Base-by-base conservation (phyloP, 1,140 invertebrate species). In the Drosophila albomicans region DNA sequence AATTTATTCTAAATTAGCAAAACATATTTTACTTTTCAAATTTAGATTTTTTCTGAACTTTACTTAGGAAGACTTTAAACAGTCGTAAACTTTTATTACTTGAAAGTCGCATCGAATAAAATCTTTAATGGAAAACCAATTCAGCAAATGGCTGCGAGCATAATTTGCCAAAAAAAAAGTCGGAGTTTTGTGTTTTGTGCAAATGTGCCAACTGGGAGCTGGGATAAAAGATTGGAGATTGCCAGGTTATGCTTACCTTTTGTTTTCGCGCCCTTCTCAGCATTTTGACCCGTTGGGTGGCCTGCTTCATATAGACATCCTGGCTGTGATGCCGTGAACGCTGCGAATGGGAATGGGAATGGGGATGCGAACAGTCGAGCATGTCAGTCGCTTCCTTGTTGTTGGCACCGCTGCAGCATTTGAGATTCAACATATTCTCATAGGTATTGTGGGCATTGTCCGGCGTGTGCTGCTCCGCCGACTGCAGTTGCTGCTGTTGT, bases 271-370 rank as follows among this genome's bases (percentile, higher is more conserved):
- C 88, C 62, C 88, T 82, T n/a, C 91, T 70, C 69, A 92, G 64
- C 86, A 92, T 81, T 81, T 92, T 92, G 49, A 91, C 87, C 15
- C 91, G 77, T 43, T 91, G 85, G 32, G 89, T 91, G 25, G 91
- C 91, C 72, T 92, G 91, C 68, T 92, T 92, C 89, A 91, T 90
- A 51, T 92, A 92, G 59, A 91, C 78, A 70, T 92, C 91, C 69
- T 88, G 79, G 62, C 86, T 85, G 46, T 81, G 72, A 15, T 68
- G 64, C 5, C 51, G 46, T 30, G 43, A 11, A 13, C 25, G 38
- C 41, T 56, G 63, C 5, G 32, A 35, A 25, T 69, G 62, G 11
- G 41, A 1, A 15, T 76, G 61, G 7, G 13, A 32, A 58, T 72
- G 54, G n/a, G 72, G 71, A 46, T 75, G 88, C 20, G 74, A 30